Conservation (phyloP, 2,888 invertebrate species). For the Phengaris arion region DNA sequence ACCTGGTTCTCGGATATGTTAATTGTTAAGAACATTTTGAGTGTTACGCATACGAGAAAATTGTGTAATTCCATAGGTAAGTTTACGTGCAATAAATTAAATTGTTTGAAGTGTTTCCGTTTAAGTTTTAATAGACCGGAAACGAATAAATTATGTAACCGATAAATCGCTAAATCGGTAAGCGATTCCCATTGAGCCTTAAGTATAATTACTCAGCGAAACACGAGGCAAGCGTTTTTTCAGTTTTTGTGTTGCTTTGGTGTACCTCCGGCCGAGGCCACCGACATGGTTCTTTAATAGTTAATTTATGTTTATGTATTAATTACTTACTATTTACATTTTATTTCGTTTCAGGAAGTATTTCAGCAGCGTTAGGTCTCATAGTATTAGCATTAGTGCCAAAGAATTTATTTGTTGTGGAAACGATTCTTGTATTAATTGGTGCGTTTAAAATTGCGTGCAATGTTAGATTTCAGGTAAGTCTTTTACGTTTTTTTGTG, state of each 20-base stretch:
- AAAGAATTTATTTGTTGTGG: constrained; percentile 73
- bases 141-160: too few relatives aligned
- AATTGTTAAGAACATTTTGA: constrained; percentile 11
- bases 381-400: constrained; percentile 75
- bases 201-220: too few relatives aligned
- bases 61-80: constrained; percentile 8
- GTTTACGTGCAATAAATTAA: not conserved
- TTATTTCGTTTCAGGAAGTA: too few relatives aligned
- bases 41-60: constrained; percentile 6
- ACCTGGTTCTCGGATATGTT: constrained; percentile 4
- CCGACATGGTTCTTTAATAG: too few relatives aligned
- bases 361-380: constrained; percentile 79
- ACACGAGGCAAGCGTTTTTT: too few relatives aligned
- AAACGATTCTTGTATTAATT: constrained; percentile 78
- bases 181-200: too few relatives aligned
- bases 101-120: too few relatives aligned
- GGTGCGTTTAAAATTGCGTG: constrained; percentile 82
- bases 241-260: too few relatives aligned
- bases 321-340: not conserved
- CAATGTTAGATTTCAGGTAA: constrained; percentile 82
- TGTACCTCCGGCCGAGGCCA: too few relatives aligned
- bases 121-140: too few relatives aligned
- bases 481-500: not conserved
- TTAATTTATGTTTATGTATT: too few relatives aligned
- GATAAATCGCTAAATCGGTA: too few relatives aligned